Percentiles rank a stretch among this genome's conserved stretches.
These are phyloP conservation scores for Meda fulgida DNA, from an alignment of 2,797 vertebrate species.

Conservation along the genomic window DNA sequence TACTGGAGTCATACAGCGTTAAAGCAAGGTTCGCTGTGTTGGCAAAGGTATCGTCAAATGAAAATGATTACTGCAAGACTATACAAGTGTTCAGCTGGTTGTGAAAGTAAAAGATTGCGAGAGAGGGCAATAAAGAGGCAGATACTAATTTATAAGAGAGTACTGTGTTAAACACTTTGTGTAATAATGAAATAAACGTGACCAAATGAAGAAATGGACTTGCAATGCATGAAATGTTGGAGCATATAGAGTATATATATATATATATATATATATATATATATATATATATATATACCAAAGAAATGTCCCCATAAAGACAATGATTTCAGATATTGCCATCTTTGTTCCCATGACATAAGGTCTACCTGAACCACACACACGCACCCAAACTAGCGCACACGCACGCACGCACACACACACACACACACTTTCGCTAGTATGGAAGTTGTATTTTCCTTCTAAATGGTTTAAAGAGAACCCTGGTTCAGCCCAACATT, in stretches of 20 bases:
- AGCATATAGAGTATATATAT: background rate
- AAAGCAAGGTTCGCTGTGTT: constrained; percentile 40
- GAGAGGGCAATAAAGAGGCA: constrained; percentile 2
- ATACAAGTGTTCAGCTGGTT: background rate
- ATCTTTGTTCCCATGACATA: background rate
- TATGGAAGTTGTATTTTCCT: background rate
- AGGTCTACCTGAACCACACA: too few species aligned
- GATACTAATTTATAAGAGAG: background rate
- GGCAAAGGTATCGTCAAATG: constrained; percentile 35
- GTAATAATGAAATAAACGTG: constrained; percentile 37
- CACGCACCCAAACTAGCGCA: too few species aligned
- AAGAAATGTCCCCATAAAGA: background rate
- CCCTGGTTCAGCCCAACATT: background rate
- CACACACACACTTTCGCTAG: background rate
- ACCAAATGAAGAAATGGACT: constrained; percentile 20
- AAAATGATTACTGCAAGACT: constrained; percentile 24
- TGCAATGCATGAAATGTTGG: background rate
- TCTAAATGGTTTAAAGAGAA: background rate
- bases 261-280: too few species aligned
- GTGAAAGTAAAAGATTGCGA: background rate
- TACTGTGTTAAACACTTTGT: background rate
- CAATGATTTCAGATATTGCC: background rate
- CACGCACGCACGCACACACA: too few species aligned
- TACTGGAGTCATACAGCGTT: constrained; percentile 36
- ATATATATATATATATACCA: too few species aligned